phyloP scores from a whole-genome alignment of 2,888 invertebrate species.

The Ditylenchus weischeri region DNA sequence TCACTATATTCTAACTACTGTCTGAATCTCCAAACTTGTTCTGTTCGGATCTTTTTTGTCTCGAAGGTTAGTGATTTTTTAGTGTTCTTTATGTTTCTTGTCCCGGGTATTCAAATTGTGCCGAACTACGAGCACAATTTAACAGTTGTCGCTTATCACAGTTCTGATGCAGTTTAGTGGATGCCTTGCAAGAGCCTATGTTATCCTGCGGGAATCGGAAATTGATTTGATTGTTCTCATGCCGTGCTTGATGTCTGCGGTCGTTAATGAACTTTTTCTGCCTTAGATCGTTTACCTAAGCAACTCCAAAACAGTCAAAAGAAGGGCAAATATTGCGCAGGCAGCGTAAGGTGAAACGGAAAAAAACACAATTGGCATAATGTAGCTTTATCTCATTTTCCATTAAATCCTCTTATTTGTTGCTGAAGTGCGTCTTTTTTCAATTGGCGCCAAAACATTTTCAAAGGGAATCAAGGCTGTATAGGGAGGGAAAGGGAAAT shows the following conservation, averaged over 20 bases:
- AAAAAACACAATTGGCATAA: too few relatives aligned
- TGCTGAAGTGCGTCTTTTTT: too few relatives aligned
- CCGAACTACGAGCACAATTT: conserved; percentile 44
- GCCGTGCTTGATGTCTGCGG: conserved; percentile 73
- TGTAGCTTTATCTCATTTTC: too few relatives aligned
- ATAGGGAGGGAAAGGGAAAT: too few relatives aligned
- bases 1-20: conserved; percentile 72
- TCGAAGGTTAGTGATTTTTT: conserved; percentile 72
- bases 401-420: too few relatives aligned
- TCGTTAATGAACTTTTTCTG: conserved; percentile 75
- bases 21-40: conserved; percentile 78
- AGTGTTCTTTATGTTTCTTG: too few relatives aligned
- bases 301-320: conserved; percentile 39
- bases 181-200: too few relatives aligned
- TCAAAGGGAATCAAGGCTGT: too few relatives aligned
- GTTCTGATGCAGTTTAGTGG: too few relatives aligned
- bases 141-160: conserved; percentile 88
- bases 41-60: conserved; percentile 78
- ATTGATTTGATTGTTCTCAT: conserved; percentile 75
- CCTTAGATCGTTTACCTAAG: conserved; percentile 70
- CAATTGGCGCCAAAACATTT: too few relatives aligned
- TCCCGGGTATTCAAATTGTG: conserved; percentile 48
- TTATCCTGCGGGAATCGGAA: conserved; percentile 97
- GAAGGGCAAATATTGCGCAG: too few relatives aligned
- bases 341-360: too few relatives aligned